Evolutionary conservation across 2,797 vertebrate species (phyloP), one percentile per base, ranked within the genome.

Genomic region (Rhinella marina): DNA sequence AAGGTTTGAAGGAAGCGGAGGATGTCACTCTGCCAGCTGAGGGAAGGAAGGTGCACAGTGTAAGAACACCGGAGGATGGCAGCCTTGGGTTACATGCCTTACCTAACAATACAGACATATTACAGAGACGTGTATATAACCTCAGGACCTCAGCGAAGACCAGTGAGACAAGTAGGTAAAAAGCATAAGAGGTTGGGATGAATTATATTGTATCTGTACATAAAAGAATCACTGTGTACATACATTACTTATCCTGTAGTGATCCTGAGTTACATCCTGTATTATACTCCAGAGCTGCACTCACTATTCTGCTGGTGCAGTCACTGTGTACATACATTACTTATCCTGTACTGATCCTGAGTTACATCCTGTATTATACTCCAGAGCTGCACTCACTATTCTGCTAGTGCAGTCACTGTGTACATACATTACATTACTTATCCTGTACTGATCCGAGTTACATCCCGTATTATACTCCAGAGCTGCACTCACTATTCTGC

Each of bases 61-160:
- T 82, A 64, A 66, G 79, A 56, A 52, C 70, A 23, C 72, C 56
- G 32, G 48, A 86, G 5, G 41, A 62, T n/a, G 0, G 19, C n/a
- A 57, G 7, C 32, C n/a, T 3, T 29, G 11, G 21, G 27, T 3
- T 25, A 41, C 14, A 16, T 10, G 56, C n/a, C 9, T 57, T 54
- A 41, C 50, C 86, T 83, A 13, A 2, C 11, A 0, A 14, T 84
- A n/a, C 10, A 52, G 62, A 25, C 61, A 21, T 9, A 1, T 66
- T 68, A 0, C 0, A 0, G 12, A 77, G 50, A 0, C 73, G 64
- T 11, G 0, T n/a, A 8, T 50, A 23, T 68, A 52, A 29, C 19
- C 59, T 76, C n/a, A 70, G 29, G 27, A 66, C 32, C 0, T 25
- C 57, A 17, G 64, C 68, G n/a, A n/a, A 61, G n/a, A 23, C 8